These are phyloP conservation scores for Urocitellus parryii DNA, from an alignment of 2,113 vertebrate genomes.

Conservation along the genomic window DNA sequence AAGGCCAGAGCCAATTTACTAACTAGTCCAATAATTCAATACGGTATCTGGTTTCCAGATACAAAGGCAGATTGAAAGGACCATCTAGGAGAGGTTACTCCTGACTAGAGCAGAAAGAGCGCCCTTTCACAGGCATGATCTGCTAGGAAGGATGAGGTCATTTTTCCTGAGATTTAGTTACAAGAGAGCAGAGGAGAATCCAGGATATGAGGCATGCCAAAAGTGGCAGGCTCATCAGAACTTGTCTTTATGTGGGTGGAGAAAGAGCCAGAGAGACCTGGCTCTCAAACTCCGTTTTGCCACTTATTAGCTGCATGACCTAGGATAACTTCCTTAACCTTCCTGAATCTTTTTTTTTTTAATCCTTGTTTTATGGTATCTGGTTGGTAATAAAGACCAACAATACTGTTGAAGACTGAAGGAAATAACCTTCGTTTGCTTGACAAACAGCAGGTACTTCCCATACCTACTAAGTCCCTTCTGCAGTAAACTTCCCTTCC, in stretches of 20 bases:
- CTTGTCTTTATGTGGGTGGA: conserved; percentile 17
- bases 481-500: background rate
- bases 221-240: conserved; percentile 19
- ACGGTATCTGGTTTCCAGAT: conserved; percentile 29
- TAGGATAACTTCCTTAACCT: conserved; percentile 57
- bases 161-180: conserved; percentile 61
- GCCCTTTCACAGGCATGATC: conserved; percentile 7
- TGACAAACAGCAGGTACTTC: background rate
- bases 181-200: conserved; percentile 42
- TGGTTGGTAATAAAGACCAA: conserved; percentile 12
- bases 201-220: background rate
- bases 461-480: background rate
- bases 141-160: conserved; percentile 41
- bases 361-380: background rate
- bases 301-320: conserved; percentile 41
- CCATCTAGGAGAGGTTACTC: background rate
- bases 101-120: background rate
- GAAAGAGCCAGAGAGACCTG: conserved; percentile 29
- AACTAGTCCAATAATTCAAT: conserved; percentile 49
- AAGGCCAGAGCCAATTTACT: conserved; percentile 32
- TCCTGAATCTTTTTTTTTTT: conserved; percentile 3
- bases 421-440: background rate
- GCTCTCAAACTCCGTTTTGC: conserved; percentile 33
- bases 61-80: conserved; percentile 43
- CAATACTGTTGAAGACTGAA: conserved; percentile 26